Evolutionary conservation across 2,113 vertebrate genomes (phyloP).

Genomic region (Mastomys natalensis): DNA sequence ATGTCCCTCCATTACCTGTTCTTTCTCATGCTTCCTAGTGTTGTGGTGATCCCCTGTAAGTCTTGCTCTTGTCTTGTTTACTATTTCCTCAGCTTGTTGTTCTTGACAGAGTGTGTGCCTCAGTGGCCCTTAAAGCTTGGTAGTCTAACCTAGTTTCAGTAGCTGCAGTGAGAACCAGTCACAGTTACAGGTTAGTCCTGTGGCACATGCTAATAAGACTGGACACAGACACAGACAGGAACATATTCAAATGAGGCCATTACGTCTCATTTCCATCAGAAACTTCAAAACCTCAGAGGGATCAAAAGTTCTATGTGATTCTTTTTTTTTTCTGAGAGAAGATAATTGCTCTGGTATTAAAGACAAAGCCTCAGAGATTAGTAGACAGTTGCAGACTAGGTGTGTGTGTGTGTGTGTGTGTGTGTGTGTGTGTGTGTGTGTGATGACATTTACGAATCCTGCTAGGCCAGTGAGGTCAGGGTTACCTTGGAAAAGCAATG

Average conservation of each 20-base stretch:
- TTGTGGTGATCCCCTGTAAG: background rate
- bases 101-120: background rate
- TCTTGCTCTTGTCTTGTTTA: background rate
- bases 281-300: background rate
- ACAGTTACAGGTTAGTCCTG: background rate
- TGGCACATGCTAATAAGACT: background rate
- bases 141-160: background rate
- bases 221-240: background rate
- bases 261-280: conserved; percentile 47
- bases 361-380: background rate
- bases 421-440: background rate
- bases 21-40: background rate
- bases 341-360: conserved; percentile 12
- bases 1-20: background rate
- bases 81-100: conserved; percentile 27
- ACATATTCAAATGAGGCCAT: background rate
- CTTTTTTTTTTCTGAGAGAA: conserved; percentile 25
- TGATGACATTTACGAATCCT: background rate
- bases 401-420: background rate
- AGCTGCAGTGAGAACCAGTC: background rate
- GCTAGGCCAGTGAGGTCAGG: background rate
- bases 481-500: background rate
- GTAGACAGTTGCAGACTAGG: background rate
- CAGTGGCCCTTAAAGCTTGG: background rate
- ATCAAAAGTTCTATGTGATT: conserved; percentile 6